Conservation (phyloP, 1,140 invertebrate species). For the Leptinotarsa undecemlineata region DNA sequence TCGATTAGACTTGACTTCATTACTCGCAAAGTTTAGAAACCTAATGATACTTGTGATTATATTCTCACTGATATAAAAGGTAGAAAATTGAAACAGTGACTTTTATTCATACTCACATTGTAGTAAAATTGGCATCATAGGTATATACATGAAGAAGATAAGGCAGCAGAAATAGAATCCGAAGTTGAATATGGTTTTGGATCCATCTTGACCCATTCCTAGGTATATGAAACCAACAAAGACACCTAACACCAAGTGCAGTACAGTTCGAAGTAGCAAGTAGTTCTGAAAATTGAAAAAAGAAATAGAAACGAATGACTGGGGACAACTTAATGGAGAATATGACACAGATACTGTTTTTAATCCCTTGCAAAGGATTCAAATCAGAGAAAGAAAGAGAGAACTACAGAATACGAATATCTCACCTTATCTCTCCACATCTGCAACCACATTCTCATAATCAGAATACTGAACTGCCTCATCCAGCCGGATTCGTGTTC, state of each 20-base stretch:
- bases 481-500: slow-evolving; percentile 34
- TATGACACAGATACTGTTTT: too few relatives aligned
- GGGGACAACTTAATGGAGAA: too few relatives aligned
- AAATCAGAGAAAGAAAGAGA: too few relatives aligned
- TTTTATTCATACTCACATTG: slow-evolving; percentile 63
- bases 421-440: slow-evolving; percentile 71
- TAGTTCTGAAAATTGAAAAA: slow-evolving; percentile 64
- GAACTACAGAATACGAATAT: too few relatives aligned
- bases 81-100: too few relatives aligned
- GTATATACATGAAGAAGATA: slow-evolving; percentile 77
- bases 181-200: slow-evolving; percentile 80
- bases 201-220: slow-evolving; percentile 75
- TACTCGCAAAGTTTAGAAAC: too few relatives aligned
- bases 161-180: slow-evolving; percentile 78
- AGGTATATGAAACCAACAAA: slow-evolving; percentile 71
- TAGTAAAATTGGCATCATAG: slow-evolving; percentile 77
- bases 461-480: slow-evolving; percentile 67
- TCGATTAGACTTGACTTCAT: too few relatives aligned
- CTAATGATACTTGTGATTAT: too few relatives aligned
- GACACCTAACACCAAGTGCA: slow-evolving; percentile 71
- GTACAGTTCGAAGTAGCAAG: slow-evolving; percentile 67
- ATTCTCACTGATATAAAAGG: too few relatives aligned
- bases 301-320: not conserved
- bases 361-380: too few relatives aligned
- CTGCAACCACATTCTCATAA: slow-evolving; percentile 71